phyloP scores from a whole-genome alignment of 2,797 vertebrate genomes.

The Mico argentatus region DNA sequence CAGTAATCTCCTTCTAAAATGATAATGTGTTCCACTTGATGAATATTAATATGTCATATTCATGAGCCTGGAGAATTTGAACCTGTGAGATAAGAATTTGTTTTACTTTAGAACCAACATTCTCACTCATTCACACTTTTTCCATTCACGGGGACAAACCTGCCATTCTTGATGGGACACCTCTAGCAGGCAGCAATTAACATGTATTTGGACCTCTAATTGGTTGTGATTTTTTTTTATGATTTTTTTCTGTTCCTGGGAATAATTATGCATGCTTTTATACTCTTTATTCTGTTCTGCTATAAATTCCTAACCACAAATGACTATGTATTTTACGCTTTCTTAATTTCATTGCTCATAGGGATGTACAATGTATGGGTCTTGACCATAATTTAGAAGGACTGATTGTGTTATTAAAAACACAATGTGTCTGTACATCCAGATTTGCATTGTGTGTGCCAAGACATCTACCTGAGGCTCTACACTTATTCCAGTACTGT shows the following conservation, averaged over 20 bases:
- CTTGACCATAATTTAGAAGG: neutral
- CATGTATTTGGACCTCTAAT: neutral
- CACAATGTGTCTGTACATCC: neutral
- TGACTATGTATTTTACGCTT: neutral
- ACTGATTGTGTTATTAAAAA: neutral
- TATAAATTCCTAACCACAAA: neutral
- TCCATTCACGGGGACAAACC: neutral
- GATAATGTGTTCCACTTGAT: constrained; percentile 81
- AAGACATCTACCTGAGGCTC: neutral
- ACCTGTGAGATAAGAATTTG: constrained; percentile 79
- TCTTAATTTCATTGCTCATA: neutral
- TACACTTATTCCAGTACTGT: neutral
- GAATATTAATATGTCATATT: constrained; percentile 84
- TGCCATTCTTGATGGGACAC: neutral
- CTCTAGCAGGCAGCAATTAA: constrained; percentile 21
- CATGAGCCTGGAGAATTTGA: constrained; percentile 80
- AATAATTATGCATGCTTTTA: constrained; percentile 27
- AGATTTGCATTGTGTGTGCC: neutral
- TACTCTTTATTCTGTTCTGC: neutral
- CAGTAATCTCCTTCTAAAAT: constrained; percentile 83
- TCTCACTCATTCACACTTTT: constrained; percentile 36
- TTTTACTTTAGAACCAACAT: constrained; percentile 45
- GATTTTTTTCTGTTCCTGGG: neutral
- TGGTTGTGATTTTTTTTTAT: constrained; percentile 41
- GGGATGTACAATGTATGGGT: neutral